Evolutionary conservation across 2,113 vertebrate genomes (phyloP).

Genomic region (Camelus dromedarius): DNA sequence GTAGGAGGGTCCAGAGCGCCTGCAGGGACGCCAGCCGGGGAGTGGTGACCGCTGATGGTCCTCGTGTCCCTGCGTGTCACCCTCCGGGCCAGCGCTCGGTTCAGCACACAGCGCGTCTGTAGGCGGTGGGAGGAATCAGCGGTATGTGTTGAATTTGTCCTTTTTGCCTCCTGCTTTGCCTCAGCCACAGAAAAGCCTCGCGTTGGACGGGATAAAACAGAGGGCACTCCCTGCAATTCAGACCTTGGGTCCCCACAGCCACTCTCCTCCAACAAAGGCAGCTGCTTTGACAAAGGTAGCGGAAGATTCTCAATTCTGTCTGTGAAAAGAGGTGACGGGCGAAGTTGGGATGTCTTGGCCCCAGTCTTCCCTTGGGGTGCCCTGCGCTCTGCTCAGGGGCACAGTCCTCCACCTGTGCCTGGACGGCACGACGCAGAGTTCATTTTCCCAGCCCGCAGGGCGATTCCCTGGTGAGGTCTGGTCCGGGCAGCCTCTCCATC

Average conservation of each 20-base stretch:
- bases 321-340: neutral
- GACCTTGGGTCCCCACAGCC: neutral
- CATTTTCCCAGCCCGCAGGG: neutral
- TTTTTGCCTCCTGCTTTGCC: neutral
- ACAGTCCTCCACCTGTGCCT: no score
- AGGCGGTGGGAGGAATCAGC: neutral
- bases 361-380: no score
- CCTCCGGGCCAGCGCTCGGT: neutral
- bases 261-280: neutral
- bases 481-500: no score
- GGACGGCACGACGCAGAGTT: neutral
- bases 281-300: neutral
- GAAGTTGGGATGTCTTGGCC: neutral
- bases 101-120: neutral
- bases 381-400: no score
- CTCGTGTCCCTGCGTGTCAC: neutral
- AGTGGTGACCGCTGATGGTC: neutral
- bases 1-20: neutral
- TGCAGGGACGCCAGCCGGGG: neutral
- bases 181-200: neutral
- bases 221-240: accelerated
- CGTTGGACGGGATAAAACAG: neutral
- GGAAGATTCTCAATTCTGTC: neutral
- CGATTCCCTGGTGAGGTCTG: neutral
- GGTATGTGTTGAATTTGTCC: neutral